Evolutionary conservation across 2,797 vertebrate genomes (phyloP), one percentile per base, ranked within the genome.

Genomic region (Cottoperca gobio): DNA sequence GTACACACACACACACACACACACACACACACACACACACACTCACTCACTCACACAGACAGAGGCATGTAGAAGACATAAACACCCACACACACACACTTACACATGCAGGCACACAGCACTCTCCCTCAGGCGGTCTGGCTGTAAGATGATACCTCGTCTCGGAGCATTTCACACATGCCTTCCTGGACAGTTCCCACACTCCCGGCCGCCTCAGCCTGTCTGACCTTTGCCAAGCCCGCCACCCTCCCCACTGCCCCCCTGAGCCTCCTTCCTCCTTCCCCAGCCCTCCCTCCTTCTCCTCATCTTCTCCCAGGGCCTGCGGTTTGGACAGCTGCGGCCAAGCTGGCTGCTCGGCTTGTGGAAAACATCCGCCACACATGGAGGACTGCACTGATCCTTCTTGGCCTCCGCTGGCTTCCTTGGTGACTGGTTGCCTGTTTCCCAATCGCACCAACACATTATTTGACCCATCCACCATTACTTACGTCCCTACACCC

Each of bases 291-390:
- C 90, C 83, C 82, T 82, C 81, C 82, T 68, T 74, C 80, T 84
- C 87, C 83, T 88, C 73, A 79, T 88, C 92, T 93, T 93, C 95
- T 95, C 94, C 90, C 91, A 93, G 94, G 94, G 95, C 93, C 94
- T 83, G 84, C 28, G 86, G 95, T 95, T 95, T 95, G 93, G 87
- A 95, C 89, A 95, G 94, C 75, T 94, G 92, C 92, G 95, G 95
- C 94, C 95, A 96, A 97, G 96, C 96, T 97, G 96, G 93, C 93
- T 94, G 92, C 55, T 86, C 83, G 82, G 93, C 92, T 95, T 95
- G 95, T 95, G 82, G 95, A 96, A 96, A 96, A 97, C 97, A 97
- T 97, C 97, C 96, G 95, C 96, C 95, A 93, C 95, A 96, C 94
- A 95, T 93, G 94, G 92, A 93, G 93, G 87, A 86, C 90, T 88